Base-by-base conservation (phyloP, 2,888 invertebrate genomes). In the Ametastegia equiseti region DNA sequence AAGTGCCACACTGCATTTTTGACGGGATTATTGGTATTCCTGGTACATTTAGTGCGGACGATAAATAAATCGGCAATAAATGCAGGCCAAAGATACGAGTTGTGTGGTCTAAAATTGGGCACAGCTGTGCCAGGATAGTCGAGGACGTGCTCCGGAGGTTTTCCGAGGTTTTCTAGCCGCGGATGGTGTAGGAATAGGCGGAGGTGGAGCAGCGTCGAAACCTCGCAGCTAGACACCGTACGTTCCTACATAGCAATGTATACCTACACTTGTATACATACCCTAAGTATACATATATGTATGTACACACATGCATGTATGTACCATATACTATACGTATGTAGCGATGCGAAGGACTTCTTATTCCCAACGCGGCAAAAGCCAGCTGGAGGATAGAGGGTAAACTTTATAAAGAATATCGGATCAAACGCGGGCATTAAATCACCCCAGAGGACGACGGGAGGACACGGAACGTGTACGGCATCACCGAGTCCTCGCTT, bases 331-430 rank as follows among this genome's bases (percentile, higher is more conserved):
- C n/a, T n/a, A n/a, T n/a, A n/a, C n/a, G n/a, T 30, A 60, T 45
- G 27, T 19, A 33, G 75, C 50, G 19, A 75, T 54, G 75, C 75
- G 75, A 75, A 63, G 71, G 71, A 80, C 57, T 80, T 80, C 42
- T 69, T 73, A 80, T 80, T 80, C 80, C 71, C 57, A 42, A 69
- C 80, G 80, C 80, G 80, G 57, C 63, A 69, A 81, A 82, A 84
- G 81, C 83, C 85, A 84, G 83, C 82, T 82, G 84, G 81, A 83
- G 81, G 81, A 83, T 82, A 82, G 82, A 83, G 84, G 84, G 82
- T 82, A 87, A 87, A 88, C 86, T 89, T 88, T 88, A 87, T 88
- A 88, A 88, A 88, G 87, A 88, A 88, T 88, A 88, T 88, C 86
- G 87, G 87, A 87, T 87, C 87, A 87, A 88, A 89, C 88, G 88